Percentiles rank a stretch among this genome's conserved stretches.
phyloP scores from a whole-genome alignment of 53 echinoderm and acorn worm species.

The Temnopleurus reevesii region DNA sequence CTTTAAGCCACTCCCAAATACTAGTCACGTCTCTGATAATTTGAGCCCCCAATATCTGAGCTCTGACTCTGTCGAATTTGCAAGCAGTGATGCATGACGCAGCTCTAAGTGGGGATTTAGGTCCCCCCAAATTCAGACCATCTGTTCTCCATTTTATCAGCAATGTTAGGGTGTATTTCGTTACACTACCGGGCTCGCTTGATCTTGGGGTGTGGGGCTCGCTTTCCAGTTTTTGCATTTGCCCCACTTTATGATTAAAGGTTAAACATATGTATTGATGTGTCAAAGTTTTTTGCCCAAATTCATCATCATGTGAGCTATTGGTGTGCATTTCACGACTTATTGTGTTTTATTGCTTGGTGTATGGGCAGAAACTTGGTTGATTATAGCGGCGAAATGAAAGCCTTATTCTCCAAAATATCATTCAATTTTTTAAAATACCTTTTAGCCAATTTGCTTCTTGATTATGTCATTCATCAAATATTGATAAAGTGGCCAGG shows the following conservation, averaged over 20 bases:
- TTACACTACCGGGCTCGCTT: slow-evolving; percentile 12
- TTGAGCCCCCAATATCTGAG: slow-evolving; percentile 52
- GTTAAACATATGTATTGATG: slow-evolving; percentile 23
- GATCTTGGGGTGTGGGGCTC: slow-evolving; percentile 3
- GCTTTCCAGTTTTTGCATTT: neutral
- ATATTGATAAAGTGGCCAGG: too few relatives aligned
- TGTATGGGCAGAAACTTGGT: neutral
- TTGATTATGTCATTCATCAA: too few relatives aligned
- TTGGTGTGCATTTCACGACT: neutral
- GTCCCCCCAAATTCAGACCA: slow-evolving; percentile 52
- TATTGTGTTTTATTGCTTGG: neutral
- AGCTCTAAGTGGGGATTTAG: slow-evolving; percentile 57
- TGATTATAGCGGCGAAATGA: neutral
- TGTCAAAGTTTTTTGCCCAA: neutral
- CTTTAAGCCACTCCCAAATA: slow-evolving; percentile 7
- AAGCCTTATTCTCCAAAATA: neutral
- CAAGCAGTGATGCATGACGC: slow-evolving; percentile 46
- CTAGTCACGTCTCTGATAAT: slow-evolving; percentile 19
- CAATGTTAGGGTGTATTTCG: slow-evolving; percentile 23
- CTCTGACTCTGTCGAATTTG: slow-evolving; percentile 45
- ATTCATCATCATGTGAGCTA: neutral
- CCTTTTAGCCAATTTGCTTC: too few relatives aligned
- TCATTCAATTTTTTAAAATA: neutral
- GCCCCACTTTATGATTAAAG: slow-evolving; percentile 33
- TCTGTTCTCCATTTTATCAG: slow-evolving; percentile 51